A percentile compares a stretch with the other conserved stretches of the same genome.
These are phyloP conservation scores for Oceanites oceanicus DNA, from an alignment of 2,113 vertebrate species.

Conservation along the genomic window DNA sequence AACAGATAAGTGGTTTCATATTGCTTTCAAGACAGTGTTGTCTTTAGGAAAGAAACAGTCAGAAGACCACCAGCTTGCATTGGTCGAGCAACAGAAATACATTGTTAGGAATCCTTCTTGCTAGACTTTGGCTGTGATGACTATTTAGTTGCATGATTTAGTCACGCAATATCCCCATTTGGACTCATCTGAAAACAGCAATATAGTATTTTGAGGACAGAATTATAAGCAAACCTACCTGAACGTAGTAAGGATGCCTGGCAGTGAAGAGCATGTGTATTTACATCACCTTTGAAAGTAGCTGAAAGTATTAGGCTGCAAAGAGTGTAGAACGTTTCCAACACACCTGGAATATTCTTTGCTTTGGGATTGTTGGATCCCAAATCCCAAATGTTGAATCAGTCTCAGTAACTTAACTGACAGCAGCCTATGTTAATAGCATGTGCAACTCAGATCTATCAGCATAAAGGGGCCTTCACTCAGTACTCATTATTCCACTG, in stretches of 20 bases:
- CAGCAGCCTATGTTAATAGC: neutral
- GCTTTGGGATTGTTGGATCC: neutral
- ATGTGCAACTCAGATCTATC: neutral
- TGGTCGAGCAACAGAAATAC: neutral
- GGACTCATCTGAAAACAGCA: neutral
- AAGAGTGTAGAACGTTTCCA: neutral
- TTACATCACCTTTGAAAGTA: neutral
- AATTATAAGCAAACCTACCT: neutral
- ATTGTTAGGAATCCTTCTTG: neutral
- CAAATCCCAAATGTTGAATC: neutral
- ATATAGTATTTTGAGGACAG: neutral
- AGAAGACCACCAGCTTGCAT: neutral
- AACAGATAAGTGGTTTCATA: neutral
- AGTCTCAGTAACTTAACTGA: neutral
- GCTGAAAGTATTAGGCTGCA: neutral
- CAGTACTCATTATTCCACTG: neutral
- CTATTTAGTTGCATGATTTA: neutral
- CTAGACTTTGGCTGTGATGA: neutral
- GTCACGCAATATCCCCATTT: neutral
- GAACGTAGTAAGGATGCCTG: neutral
- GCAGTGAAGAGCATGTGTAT: accelerated
- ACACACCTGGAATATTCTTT: neutral
- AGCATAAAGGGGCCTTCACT: neutral
- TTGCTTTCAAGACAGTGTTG: neutral
- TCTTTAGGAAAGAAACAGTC: neutral